Evolutionary conservation across 1,140 invertebrate genomes (phyloP).

Genomic region (Rhagoletis pomonella): DNA sequence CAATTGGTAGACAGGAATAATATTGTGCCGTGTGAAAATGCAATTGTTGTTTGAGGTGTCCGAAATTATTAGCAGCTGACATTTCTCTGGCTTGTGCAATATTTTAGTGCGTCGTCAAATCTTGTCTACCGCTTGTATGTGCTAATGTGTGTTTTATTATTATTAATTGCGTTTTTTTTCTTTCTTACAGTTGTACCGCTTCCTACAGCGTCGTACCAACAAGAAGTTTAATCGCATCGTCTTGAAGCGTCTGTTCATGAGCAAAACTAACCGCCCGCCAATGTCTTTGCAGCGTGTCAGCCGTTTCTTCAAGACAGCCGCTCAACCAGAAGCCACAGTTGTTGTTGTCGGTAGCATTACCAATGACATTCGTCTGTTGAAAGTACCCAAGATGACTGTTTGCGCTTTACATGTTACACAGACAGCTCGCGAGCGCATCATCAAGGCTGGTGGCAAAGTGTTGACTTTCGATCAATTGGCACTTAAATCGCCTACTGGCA

Average conservation of each 20-base stretch:
- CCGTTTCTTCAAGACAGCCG: conserved; percentile 90
- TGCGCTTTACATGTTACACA: conserved; percentile 96
- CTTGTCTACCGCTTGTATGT: background rate
- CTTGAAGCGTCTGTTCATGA: conserved; percentile 97
- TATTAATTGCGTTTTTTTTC: background rate
- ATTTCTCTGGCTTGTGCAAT: too few relatives aligned
- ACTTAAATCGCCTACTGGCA: conserved; percentile 91
- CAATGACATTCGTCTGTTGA: conserved; percentile 94
- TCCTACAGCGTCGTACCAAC: conserved; percentile 94
- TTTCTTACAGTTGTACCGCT: conserved; percentile 92
- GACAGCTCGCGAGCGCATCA: conserved; percentile 93
- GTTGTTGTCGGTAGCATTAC: conserved; percentile 97
- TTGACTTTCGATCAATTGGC: conserved; percentile 99
- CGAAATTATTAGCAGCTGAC: too few relatives aligned
- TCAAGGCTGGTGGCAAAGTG: conserved; percentile 96
- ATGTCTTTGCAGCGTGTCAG: conserved; percentile 92
- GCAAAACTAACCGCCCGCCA: conserved; percentile 94
- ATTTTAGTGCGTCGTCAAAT: too few relatives aligned
- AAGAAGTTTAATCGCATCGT: conserved; percentile 98
- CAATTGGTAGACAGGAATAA: background rate
- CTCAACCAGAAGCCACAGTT: conserved; percentile 87
- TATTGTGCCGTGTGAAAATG: background rate
- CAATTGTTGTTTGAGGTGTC: too few relatives aligned
- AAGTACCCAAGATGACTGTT: conserved; percentile 93
- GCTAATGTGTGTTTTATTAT: background rate